These are phyloP conservation scores for Eleginops maclovinus DNA, from an alignment of 2,113 vertebrate genomes.

Conservation along the genomic window DNA sequence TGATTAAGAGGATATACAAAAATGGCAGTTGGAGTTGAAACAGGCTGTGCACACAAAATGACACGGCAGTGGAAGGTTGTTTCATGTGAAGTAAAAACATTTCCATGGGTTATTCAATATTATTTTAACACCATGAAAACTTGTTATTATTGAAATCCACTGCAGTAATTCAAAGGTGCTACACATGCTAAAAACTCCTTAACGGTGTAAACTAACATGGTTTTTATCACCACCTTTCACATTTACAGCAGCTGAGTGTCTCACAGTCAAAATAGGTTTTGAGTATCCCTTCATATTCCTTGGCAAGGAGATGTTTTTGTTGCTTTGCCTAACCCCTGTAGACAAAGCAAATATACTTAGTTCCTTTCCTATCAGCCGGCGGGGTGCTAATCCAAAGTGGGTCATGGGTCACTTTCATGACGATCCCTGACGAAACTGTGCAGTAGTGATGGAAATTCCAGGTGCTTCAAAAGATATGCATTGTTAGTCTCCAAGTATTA, in stretches of 20 bases:
- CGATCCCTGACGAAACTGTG: background rate
- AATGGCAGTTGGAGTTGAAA: background rate
- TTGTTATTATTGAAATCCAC: background rate
- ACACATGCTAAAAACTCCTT: background rate
- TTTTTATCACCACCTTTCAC: slow-evolving; percentile 1
- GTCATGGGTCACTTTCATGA: slow-evolving; percentile 20
- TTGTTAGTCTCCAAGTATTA: slow-evolving; percentile 9
- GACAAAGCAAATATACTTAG: slow-evolving; percentile 24
- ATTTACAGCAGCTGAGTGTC: background rate
- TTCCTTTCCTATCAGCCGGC: background rate
- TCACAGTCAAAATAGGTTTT: slow-evolving; percentile 4
- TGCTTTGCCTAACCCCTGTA: slow-evolving; percentile 6
- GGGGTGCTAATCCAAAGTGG: slow-evolving; percentile 2
- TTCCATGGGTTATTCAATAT: background rate
- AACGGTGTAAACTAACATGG: background rate
- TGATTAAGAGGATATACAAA: background rate
- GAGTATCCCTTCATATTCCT: background rate
- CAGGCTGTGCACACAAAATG: background rate
- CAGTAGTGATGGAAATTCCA: background rate
- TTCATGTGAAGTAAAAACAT: background rate
- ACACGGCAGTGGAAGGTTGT: background rate
- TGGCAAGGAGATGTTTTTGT: slow-evolving; percentile 10
- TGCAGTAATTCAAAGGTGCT: background rate
- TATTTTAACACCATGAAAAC: background rate
- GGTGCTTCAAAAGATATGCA: slow-evolving; percentile 5